Conservation (phyloP, 92 coral and sea anemone genomes). For the Phenganax stokvisi region DNA sequence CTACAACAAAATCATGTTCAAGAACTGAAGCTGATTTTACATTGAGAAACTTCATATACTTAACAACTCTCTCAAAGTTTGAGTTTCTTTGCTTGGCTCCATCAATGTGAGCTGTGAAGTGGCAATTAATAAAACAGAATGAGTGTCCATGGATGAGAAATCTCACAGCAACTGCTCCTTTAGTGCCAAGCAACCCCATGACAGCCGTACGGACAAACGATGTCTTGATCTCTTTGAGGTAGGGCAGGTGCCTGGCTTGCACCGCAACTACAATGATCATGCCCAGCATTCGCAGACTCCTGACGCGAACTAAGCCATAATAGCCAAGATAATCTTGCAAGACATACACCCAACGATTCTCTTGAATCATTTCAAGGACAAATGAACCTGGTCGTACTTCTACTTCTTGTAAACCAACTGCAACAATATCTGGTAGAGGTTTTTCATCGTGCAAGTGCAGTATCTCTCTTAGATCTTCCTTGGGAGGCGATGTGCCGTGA, state of each 20-base stretch:
- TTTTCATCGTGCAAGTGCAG: slow-evolving; percentile 84
- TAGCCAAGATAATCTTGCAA: slow-evolving; percentile 95
- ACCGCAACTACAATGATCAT: slow-evolving; percentile 95
- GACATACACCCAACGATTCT: slow-evolving; percentile 94
- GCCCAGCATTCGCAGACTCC: slow-evolving; percentile 91
- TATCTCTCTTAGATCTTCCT: slow-evolving; percentile 81
- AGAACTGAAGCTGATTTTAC: slow-evolving; percentile 58
- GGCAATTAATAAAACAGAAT: slow-evolving; percentile 97
- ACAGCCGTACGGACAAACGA: slow-evolving; percentile 89
- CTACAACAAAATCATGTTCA: slow-evolving; percentile 54
- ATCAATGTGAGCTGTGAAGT: slow-evolving; percentile 94
- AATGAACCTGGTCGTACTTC: slow-evolving; percentile 92
- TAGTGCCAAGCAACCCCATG: slow-evolving; percentile 89
- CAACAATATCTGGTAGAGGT: slow-evolving; percentile 86
- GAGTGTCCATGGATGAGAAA: slow-evolving; percentile 78
- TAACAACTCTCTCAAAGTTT: slow-evolving; percentile 29
- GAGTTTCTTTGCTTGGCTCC: slow-evolving; percentile 86
- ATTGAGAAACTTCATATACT: slow-evolving; percentile 27
- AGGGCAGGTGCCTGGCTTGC: slow-evolving; percentile 72
- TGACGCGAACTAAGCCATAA: slow-evolving; percentile 94
- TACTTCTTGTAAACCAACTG: slow-evolving; percentile 95
- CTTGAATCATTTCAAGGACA: slow-evolving; percentile 82
- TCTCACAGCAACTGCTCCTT: slow-evolving; percentile 90
- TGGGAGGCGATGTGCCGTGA: slow-evolving; percentile 83
- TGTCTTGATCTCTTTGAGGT: slow-evolving; percentile 75